Base-by-base conservation (phyloP, 2,797 vertebrate species). In the Chaunax sp. region DNA sequence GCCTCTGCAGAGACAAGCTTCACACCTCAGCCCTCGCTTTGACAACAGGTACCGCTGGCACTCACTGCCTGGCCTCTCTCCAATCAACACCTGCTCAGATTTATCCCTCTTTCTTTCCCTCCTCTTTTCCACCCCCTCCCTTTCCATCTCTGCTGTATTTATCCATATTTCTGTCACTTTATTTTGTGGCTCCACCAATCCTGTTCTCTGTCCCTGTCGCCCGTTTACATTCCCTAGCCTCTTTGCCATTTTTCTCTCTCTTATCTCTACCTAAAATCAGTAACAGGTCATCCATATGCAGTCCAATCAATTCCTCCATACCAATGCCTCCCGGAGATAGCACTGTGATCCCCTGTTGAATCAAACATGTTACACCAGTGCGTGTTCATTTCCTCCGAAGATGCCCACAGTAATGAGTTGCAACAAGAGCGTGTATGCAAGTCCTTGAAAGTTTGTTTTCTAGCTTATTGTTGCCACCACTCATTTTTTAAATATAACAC, bases 1-100 rank as follows among this genome's bases (percentile, higher is more conserved):
- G 86, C 83, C 91, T 90, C 78, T 77, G 68, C 85, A 66, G 87
- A 92, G 93, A 87, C 88, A 64, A 83, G 85, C 88, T 91, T 91
- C 82, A 81, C 90, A 91, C 93, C 72, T 90, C 84, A 81, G 83
- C 83, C 77, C 66, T 85, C 87, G 25, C 91, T 88, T 90, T 82
- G 87, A 90, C 81, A 86, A 92, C 90, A 90, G 87, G 90, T 94
- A 92, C 90, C 73, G 72, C 89, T 88, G 82, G 87, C 89, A 86
- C 87, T 85, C 90, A 83, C 85, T 47, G 82, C 85, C 85, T 63
- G 60, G 85, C 86, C 87, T 88, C 83, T 83, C 82, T 89, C 89
- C 93, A 93, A 94, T 93, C 90, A 92, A 90, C 92, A 93, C 90
- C 90, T 94, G 80, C 89, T 89, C 64, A 40, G 82, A 81, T 84